A percentile compares a stretch with the other conserved stretches of the same genome.
phyloP scores from a whole-genome alignment of 2,888 invertebrate genomes.

The Campopleginae sp. region DNA sequence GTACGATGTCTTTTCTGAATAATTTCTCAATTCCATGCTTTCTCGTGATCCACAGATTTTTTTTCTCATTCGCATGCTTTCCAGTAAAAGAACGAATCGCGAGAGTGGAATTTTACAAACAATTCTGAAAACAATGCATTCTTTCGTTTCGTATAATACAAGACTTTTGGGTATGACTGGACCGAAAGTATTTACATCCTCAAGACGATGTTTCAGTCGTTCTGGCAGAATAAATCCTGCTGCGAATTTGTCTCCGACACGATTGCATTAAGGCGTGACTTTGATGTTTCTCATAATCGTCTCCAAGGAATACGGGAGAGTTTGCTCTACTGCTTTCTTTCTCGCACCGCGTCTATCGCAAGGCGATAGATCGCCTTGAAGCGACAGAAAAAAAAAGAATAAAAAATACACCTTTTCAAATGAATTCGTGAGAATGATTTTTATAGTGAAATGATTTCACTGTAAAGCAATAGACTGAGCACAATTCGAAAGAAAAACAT shows the following conservation, averaged over 20 bases:
- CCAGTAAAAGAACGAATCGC: not conserved
- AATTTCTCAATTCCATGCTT: not conserved
- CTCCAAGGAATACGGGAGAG: not conserved
- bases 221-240: not conserved
- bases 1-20: conserved; percentile 17
- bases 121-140: not conserved
- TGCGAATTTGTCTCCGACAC: not conserved
- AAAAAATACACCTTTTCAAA: not conserved
- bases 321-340: not conserved
- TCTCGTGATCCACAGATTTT: conserved; percentile 17
- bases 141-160: not conserved
- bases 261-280: not conserved
- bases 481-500: conserved; percentile 15
- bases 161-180: conserved; percentile 12
- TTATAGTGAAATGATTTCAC: not conserved
- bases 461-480: not conserved
- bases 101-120: not conserved
- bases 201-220: not conserved
- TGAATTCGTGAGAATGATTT: not conserved
- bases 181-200: not conserved
- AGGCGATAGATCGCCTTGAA: not conserved
- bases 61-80: not conserved
- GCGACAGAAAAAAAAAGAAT: not conserved
- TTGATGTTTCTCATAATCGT: not conserved
- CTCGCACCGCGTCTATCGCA: not conserved